Evolutionary conservation across 2,888 invertebrate genomes (phyloP).

Genomic region (Corythucha ciliata): DNA sequence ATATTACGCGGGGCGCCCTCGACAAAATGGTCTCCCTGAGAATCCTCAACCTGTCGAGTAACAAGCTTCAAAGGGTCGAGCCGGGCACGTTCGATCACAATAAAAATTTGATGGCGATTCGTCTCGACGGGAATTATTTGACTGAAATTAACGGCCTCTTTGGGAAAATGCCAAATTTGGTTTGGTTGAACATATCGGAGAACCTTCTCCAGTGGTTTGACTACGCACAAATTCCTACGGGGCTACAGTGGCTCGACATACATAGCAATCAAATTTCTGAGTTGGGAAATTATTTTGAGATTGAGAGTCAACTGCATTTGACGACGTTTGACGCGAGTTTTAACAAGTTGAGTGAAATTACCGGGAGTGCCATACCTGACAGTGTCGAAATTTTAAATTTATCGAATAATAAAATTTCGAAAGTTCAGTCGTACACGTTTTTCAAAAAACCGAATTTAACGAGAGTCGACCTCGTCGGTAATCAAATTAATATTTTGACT

Average conservation of each 20-base stretch:
- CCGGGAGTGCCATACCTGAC: conserved; percentile 72
- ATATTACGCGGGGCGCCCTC: conserved; percentile 68
- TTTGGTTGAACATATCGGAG: conserved; percentile 79
- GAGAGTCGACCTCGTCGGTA: conserved; percentile 69
- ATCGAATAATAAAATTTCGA: conserved; percentile 69
- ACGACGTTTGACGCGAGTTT: conserved; percentile 74
- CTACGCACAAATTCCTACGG: conserved; percentile 74
- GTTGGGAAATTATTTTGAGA: conserved; percentile 75
- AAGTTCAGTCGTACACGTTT: conserved; percentile 77
- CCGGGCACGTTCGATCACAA: conserved; percentile 69
- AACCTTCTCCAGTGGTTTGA: conserved; percentile 76
- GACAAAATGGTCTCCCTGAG: conserved; percentile 67
- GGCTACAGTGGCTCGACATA: conserved; percentile 75
- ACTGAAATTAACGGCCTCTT: conserved; percentile 70
- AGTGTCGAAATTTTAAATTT: conserved; percentile 68
- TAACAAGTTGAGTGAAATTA: conserved; percentile 70
- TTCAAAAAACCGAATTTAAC: conserved; percentile 78
- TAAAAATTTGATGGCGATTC: conserved; percentile 65
- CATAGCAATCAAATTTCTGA: conserved; percentile 74
- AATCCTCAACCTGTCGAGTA: conserved; percentile 72
- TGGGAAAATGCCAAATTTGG: conserved; percentile 67
- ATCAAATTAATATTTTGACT: conserved; percentile 65
- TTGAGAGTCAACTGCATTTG: conserved; percentile 67
- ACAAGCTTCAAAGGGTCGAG: conserved; percentile 69
- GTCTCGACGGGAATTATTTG: conserved; percentile 72